Base-by-base conservation (phyloP, 92 coral and sea anemone genomes). In the Palythoa heliodiscus region DNA sequence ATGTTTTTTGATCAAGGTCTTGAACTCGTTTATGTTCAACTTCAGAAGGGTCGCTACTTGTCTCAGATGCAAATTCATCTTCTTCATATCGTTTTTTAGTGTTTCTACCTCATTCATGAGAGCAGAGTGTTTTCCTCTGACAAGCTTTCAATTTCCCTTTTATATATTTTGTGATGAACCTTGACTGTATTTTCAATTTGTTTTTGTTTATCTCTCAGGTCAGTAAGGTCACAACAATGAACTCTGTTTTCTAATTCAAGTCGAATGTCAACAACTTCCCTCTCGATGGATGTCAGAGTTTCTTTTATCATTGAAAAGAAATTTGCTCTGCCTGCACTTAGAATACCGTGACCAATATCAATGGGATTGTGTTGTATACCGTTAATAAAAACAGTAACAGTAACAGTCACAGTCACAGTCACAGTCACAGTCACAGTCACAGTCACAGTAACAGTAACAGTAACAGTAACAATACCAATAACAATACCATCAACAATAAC, bases 1-100 rank as follows among this genome's bases (percentile, higher is more conserved):
- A 61, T 61, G 23, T 24, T 66, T 66, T 66, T 66, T 66, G 71
- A 66, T 66, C 71, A 66, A 66, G 71, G 71, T 66, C 37, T 24
- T 66, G 71, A 66, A n/a, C n/a, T n/a, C n/a, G n/a, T n/a, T n/a
- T n/a, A n/a, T n/a, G 22, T 66, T 72, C 76, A 14, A 2, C 43
- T 43, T 72, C 76, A 72, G 52, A 15, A 15, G 10, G n/a, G 16
- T 72, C 52, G 50, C 52, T 47, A 39, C 13, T 15, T 39, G 50
- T n/a, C 14, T 47, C 52, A 1, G 76, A 43, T 39, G 16, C 76
- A 16, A 57, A 15, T 47, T 72, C 76, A 72, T 72, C 76, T 71
- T 72, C 76, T 71, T 71, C 52, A 19, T n/a, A 38, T 72, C 43
- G 54, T 19, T 40, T 47, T 72, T 72, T 43, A 72, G 13, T 4